Percentiles rank a stretch among this genome's conserved stretches.
These are phyloP conservation scores for Campoletis raptor DNA, from an alignment of 2,888 invertebrate genomes.

Conservation along the genomic window DNA sequence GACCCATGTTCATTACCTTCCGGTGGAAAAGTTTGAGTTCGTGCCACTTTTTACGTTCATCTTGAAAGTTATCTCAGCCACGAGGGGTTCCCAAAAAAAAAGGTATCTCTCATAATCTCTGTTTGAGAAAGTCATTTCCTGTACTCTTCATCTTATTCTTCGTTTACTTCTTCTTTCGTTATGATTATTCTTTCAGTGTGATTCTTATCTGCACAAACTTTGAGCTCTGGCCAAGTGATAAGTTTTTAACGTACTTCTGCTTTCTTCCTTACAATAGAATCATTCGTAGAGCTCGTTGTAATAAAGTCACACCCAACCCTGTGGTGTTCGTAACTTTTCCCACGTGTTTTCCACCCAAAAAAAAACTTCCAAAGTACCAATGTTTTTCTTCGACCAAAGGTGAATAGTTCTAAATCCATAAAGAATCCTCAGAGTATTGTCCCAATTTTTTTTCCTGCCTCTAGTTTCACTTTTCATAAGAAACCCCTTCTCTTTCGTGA, in stretches of 20 bases:
- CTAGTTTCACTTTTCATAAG: not conserved
- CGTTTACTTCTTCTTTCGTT: slow-evolving; percentile 7
- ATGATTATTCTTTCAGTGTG: slow-evolving; percentile 1
- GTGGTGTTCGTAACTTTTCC: not conserved
- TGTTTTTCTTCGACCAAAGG: not conserved
- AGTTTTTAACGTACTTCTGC: slow-evolving; percentile 3
- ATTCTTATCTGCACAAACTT: slow-evolving; percentile 6
- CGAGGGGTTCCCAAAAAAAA: not conserved
- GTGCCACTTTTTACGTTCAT: not conserved
- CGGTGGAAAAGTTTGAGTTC: slow-evolving; percentile 36
- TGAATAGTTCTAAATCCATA: not conserved
- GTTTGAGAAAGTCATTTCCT: slow-evolving; percentile 23
- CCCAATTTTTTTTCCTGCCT: not conserved
- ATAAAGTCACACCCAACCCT: not conserved
- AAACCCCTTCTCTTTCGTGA: not conserved
- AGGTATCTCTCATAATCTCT: slow-evolving; percentile 19
- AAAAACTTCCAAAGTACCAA: not conserved
- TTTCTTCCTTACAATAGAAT: not conserved
- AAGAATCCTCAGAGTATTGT: not conserved
- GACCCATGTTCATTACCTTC: slow-evolving; percentile 6
- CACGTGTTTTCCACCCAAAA: not conserved
- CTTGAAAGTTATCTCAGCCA: not conserved
- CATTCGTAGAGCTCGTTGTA: not conserved
- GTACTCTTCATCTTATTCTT: slow-evolving; percentile 8
- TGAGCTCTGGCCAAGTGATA: slow-evolving; percentile 2